Evolutionary conservation across 1,140 invertebrate genomes (phyloP), one percentile per base, ranked within the genome.

Genomic region (Cephus cinctus): DNA sequence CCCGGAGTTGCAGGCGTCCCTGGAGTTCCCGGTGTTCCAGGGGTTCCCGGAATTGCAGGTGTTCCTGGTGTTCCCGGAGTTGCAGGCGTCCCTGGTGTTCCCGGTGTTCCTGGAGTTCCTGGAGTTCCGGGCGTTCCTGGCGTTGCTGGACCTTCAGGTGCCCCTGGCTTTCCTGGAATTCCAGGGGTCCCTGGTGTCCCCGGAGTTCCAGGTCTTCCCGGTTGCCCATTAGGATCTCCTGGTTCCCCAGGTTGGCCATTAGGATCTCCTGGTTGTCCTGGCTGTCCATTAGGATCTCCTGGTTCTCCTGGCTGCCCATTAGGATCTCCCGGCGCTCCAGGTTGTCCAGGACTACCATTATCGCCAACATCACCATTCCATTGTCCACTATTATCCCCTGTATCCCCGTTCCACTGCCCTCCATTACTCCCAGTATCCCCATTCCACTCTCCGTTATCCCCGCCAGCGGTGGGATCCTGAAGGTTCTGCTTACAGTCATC

Each of bases 401-500:
- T 43, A 11, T 36, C 34, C 19, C 34, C 34, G 12, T 36, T 36
- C 34, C 34, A 36, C 34, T 36, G 41, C 4, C 36, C 31, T 14
- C 34, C 38, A n/a, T 42, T 43, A 2, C 43, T 43, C 3, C 21
- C 18, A 27, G 50, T 39, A 6, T 25, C 18, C 22, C 32, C 27
- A 16, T 38, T 14, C 22, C 25, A 48, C 18, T 18, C n/a, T n/a
- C 25, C 21, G 16, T 25, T 38, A 8, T 36, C 34, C 6, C 43
- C 41, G 5, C 21, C 12, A 35, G 54, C 2, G 6, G 38, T 5
- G 2, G 38, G 38, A 40, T 32, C 25, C 27, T 21, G 43, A 45
- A 18, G 21, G 11, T 40, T 25, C 36, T 57, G 14, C 6, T 9
- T 53, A 19, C 69, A 75, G 20, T 63, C 40, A 19, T 50, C 39